Conservation (phyloP, 2,888 invertebrate species). For the Nebria brevicollis region DNA sequence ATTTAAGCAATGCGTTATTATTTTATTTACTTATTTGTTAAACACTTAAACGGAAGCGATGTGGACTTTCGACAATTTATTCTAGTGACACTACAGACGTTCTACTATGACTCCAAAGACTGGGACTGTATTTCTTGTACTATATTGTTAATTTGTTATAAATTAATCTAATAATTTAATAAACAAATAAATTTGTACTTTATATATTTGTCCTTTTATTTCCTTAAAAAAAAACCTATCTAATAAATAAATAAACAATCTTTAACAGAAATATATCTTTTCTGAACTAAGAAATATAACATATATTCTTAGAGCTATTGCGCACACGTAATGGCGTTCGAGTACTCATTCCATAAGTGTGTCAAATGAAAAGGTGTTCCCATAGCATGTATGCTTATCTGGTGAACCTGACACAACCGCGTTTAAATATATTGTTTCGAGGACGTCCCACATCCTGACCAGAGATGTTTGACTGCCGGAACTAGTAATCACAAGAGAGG, state of each 20-base stretch:
- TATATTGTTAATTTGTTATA: slow-evolving; percentile 47
- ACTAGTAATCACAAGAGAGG: slow-evolving; percentile 8
- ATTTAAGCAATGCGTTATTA: slow-evolving; percentile 41
- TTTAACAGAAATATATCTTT: not conserved
- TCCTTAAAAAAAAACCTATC: not conserved
- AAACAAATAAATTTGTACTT: slow-evolving; percentile 41
- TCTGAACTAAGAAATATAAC: not conserved
- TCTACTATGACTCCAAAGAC: slow-evolving; percentile 16
- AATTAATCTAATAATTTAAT: slow-evolving; percentile 46
- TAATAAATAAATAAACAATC: not conserved
- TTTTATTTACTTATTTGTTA: slow-evolving; percentile 42
- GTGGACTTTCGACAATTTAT: slow-evolving; percentile 39
- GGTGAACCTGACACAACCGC: slow-evolving; percentile 13
- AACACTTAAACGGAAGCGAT: slow-evolving; percentile 39
- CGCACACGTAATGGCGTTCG: not conserved
- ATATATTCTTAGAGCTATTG: not conserved
- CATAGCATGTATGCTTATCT: not conserved
- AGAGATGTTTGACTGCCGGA: slow-evolving; percentile 19
- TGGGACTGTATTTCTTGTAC: slow-evolving; percentile 43
- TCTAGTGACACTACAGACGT: slow-evolving; percentile 40
- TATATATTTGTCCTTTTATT: slow-evolving; percentile 20
- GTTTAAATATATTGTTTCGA: slow-evolving; percentile 40
- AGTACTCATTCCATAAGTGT: slow-evolving; percentile 21
- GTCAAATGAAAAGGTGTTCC: slow-evolving; percentile 25
- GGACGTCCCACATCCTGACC: slow-evolving; percentile 44